Conservation (phyloP, 2,888 invertebrate species). For the Linyphia triangularis region DNA sequence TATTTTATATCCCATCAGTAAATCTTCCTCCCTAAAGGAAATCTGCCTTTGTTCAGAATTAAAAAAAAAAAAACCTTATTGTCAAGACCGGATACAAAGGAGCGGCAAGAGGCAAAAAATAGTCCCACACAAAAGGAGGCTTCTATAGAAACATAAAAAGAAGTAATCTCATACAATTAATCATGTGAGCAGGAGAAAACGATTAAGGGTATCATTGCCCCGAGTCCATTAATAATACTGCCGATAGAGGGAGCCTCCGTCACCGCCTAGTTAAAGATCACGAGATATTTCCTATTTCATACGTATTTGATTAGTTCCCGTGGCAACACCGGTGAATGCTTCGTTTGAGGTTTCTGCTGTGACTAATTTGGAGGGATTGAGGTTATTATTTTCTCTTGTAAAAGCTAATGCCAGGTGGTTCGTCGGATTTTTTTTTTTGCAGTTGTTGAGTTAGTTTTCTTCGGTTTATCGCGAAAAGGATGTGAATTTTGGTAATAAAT, state of each 20-base stretch:
- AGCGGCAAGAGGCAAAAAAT: slow-evolving; percentile 48
- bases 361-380: slow-evolving; percentile 28
- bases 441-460: neutral
- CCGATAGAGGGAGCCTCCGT: slow-evolving; percentile 17
- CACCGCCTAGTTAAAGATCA: slow-evolving; percentile 56
- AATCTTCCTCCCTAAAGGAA: slow-evolving; percentile 25
- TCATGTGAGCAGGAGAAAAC: slow-evolving; percentile 46
- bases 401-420: neutral
- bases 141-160: slow-evolving; percentile 37
- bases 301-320: slow-evolving; percentile 48
- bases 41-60: slow-evolving; percentile 4
- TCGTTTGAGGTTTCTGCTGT: slow-evolving; percentile 26
- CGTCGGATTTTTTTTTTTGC: neutral
- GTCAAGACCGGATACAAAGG: slow-evolving; percentile 39
- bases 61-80: slow-evolving; percentile 36
- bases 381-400: neutral
- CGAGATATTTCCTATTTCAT: slow-evolving; percentile 42
- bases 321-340: slow-evolving; percentile 28
- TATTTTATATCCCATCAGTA: slow-evolving; percentile 44
- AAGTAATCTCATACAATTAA: slow-evolving; percentile 56
- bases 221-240: slow-evolving; percentile 51
- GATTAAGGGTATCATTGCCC: slow-evolving; percentile 63
- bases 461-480: neutral
- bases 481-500: too few species aligned
- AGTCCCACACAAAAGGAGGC: slow-evolving; percentile 15